Base-by-base conservation (phyloP, 2,797 vertebrate genomes). In the Halcyon leucocephala region DNA sequence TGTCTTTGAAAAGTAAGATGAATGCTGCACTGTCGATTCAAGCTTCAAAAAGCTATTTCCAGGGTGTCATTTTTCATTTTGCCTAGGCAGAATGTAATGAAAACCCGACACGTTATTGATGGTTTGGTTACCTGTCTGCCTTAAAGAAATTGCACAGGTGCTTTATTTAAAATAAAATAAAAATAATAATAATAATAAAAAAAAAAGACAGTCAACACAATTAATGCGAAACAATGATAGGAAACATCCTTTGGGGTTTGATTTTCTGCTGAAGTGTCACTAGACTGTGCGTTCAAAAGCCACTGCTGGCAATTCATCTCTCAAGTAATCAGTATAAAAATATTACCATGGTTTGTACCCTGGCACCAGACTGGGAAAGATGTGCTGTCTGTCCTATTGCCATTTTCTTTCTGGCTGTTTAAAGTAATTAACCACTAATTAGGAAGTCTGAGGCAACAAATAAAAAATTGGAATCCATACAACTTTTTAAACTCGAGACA, bases 31-130 rank as follows among this genome's bases (percentile, higher is more conserved):
- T 69, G 69, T 73, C 12, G 2, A 65, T 58, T 85, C 95, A 72
- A 86, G 78, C 96, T 94, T 96, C 93, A 81, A 26, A 89, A 77
- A 96, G 88, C 97, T 89, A 97, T 97, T 93, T 91, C 82, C 95
- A 95, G 71, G 57, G 49, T 80, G 82, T 73, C 92, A 93, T 82
- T 96, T 97, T 96, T 95, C 88, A 83, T 92, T 88, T 71, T 77
- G 80, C 86, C 76, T 39, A 79, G 89, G 90, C 85, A 90, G 95
- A 91, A 92, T 66, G 91, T 86, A 95, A 90, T 96, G 87, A 86
- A 87, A 95, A 89, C 76, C 49, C 1, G 57, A 89, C 76, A 87
- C 9, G 57, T 95, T 94, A 95, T 88, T 94, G 81, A 94, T 87
- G 78, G 52, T 79, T 81, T 85, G 76, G 86, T 83, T 94, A 90